A percentile compares a stretch with the other conserved stretches of the same genome.
Conservation (phyloP, 2,797 vertebrate genomes). For the Gambelia wislizenii region DNA sequence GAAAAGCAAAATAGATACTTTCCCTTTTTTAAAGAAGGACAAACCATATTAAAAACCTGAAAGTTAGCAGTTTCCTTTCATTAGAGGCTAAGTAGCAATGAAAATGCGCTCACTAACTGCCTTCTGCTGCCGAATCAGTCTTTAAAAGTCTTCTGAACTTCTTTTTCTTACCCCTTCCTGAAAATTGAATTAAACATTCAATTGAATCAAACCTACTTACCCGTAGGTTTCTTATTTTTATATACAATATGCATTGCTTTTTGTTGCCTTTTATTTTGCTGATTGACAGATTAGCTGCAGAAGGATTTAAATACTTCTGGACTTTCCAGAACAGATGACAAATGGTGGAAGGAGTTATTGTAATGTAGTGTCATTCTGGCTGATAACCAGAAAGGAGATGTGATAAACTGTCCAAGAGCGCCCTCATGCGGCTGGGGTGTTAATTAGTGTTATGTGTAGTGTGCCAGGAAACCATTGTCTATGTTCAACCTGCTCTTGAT, state of each 20-base stretch:
- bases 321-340: too few relatives aligned
- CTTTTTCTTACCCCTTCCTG: background rate
- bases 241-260: background rate
- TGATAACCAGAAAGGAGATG: too few relatives aligned
- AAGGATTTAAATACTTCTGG: too few relatives aligned
- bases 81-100: constrained; percentile 12
- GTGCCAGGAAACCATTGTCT: too few relatives aligned
- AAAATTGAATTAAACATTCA: background rate
- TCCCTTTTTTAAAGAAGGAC: constrained; percentile 32
- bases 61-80: background rate
- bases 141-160: background rate
- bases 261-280: background rate
- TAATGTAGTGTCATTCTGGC: too few relatives aligned
- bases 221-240: background rate
- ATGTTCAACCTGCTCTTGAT: too few relatives aligned
- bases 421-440: too few relatives aligned
- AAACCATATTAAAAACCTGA: background rate
- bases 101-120: background rate
- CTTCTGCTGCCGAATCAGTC: background rate
- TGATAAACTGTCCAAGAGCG: too few relatives aligned
- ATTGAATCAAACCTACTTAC: too few relatives aligned
- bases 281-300: too few relatives aligned
- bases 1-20: constrained; percentile 14
- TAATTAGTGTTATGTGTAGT: too few relatives aligned
- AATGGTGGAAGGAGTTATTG: too few relatives aligned